A percentile compares a stretch with the other conserved stretches of the same genome.
Conservation (phyloP, 2,888 invertebrate species). For the Odiellus spinosus region DNA sequence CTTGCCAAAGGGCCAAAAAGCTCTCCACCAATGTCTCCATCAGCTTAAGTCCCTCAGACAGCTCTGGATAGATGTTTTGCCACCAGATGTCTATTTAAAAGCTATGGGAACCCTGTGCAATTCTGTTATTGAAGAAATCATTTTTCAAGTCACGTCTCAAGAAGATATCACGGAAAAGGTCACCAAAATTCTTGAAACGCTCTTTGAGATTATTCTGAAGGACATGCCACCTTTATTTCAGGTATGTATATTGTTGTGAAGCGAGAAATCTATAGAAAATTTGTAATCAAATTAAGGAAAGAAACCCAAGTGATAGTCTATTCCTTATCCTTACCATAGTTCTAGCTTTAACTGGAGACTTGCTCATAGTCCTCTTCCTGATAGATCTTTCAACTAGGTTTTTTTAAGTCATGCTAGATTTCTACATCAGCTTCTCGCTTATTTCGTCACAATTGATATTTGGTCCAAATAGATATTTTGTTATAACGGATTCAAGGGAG, state of each 20-base stretch:
- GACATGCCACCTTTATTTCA: background rate
- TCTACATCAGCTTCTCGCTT: no score
- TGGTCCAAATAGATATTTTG: no score
- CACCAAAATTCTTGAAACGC: constrained; percentile 60
- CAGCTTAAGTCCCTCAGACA: constrained; percentile 68
- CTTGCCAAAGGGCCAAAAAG: constrained; percentile 24
- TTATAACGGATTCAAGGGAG: no score
- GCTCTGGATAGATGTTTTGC: constrained; percentile 74
- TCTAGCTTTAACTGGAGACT: no score
- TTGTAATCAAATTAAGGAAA: no score
- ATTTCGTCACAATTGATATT: no score
- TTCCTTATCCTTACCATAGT: no score
- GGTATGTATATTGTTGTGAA: constrained; percentile 3
- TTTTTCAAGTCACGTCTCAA: constrained; percentile 31
- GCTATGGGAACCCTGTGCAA: constrained; percentile 49
- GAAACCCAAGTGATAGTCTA: no score
- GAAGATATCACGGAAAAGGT: constrained; percentile 77
- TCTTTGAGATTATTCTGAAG: constrained; percentile 46
- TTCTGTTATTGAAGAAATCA: constrained; percentile 49
- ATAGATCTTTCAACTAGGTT: no score
- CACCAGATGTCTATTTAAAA: constrained; percentile 55
- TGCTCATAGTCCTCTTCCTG: no score
- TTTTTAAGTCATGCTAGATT: no score
- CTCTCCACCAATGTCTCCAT: constrained; percentile 59
- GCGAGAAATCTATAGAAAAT: no score